These are phyloP conservation scores for Drosophila merina DNA, from an alignment of 2,888 invertebrate species.

Conservation along the genomic window DNA sequence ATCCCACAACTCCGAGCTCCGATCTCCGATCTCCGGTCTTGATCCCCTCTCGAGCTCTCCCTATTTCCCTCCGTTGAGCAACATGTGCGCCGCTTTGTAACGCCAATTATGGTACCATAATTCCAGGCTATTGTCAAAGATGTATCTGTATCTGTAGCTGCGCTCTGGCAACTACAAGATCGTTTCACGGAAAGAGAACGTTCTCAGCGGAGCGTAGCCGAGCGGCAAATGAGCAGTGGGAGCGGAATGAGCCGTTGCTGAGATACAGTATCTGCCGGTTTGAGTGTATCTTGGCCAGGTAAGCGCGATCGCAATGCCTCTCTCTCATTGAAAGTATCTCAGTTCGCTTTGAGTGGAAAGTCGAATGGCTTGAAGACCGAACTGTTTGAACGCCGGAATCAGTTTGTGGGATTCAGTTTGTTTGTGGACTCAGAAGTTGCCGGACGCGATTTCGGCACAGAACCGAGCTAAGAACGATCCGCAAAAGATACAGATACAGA, in stretches of 20 bases:
- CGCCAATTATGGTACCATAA: slow-evolving; percentile 83
- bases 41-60: slow-evolving; percentile 1
- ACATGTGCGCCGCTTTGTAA: slow-evolving; percentile 79
- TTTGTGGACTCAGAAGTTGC: slow-evolving; percentile 59
- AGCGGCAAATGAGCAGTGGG: slow-evolving; percentile 76
- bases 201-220: slow-evolving; percentile 71
- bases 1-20: neutral
- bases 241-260: slow-evolving; percentile 11
- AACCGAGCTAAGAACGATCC: slow-evolving; percentile 33
- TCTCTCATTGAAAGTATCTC: neutral
- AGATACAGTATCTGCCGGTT: neutral
- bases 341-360: slow-evolving; percentile 61
- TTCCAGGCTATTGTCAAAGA: slow-evolving; percentile 75
- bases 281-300: slow-evolving; percentile 57
- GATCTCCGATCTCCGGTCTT: slow-evolving; percentile 1
- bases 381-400: slow-evolving; percentile 54
- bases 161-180: slow-evolving; percentile 49
- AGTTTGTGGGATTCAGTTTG: slow-evolving; percentile 77
- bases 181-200: slow-evolving; percentile 55
- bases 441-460: slow-evolving; percentile 52
- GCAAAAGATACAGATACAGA: slow-evolving; percentile 36
- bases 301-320: slow-evolving; percentile 16
- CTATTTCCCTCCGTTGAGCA: slow-evolving; percentile 25
- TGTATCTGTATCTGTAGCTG: slow-evolving; percentile 23
- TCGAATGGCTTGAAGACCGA: slow-evolving; percentile 33